Percentiles rank a stretch among this genome's conserved stretches.
These are phyloP conservation scores for Oxyura jamaicensis DNA, from an alignment of 2,113 vertebrate species.

Conservation along the genomic window DNA sequence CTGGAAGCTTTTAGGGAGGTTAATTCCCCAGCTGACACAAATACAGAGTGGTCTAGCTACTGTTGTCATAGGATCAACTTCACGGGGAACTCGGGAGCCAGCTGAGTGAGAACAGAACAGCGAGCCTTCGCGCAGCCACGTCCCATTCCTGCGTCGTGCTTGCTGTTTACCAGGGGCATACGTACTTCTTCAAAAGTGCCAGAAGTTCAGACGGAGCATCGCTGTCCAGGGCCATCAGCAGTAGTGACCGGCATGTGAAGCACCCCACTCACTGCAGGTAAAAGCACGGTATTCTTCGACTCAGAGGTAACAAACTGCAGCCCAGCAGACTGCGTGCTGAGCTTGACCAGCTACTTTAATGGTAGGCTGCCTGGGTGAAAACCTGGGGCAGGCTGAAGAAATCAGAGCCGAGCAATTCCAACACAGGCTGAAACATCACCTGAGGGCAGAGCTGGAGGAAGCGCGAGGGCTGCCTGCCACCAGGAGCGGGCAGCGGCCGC, in stretches of 20 bases:
- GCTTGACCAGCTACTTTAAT: too few species aligned
- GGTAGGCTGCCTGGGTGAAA: too few species aligned
- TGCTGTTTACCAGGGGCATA: neutral
- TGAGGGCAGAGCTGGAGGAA: neutral
- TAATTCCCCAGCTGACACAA: neutral
- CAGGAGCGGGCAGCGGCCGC: neutral
- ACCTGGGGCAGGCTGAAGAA: too few species aligned
- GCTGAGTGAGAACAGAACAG: neutral
- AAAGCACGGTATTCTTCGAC: neutral
- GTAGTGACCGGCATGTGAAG: neutral
- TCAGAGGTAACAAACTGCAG: neutral
- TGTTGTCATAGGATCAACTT: neutral
- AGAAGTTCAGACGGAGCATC: fast-evolving
- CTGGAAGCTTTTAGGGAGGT: neutral
- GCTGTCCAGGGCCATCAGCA: neutral
- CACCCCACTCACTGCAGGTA: neutral
- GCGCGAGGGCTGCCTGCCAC: neutral
- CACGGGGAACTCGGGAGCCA: neutral
- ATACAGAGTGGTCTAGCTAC: neutral
- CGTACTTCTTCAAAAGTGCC: fast-evolving
- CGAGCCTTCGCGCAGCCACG: neutral
- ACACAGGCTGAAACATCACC: too few species aligned
- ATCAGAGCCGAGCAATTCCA: neutral
- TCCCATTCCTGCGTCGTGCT: neutral
- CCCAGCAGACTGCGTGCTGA: neutral